Evolutionary conservation across 1,140 invertebrate genomes (phyloP), one percentile per base, ranked within the genome.

Genomic region (Thaumetopoea pityocampa): DNA sequence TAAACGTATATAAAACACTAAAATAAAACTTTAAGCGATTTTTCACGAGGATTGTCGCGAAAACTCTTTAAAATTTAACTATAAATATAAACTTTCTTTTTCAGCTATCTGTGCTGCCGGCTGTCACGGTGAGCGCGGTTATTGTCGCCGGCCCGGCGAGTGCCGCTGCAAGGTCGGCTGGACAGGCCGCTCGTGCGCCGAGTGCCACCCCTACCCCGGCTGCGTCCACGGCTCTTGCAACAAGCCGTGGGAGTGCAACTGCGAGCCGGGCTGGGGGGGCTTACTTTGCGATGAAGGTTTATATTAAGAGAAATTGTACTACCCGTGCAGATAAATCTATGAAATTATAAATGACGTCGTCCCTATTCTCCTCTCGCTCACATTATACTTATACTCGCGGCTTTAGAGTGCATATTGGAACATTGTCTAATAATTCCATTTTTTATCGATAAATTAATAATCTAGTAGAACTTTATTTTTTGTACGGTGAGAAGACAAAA

Each of bases 181-280:
- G 93, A 93, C 89, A 23, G 95, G 95, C 1, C 72, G 87, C 1
- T 90, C 92, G 49, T 97, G 95, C 67, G 89, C 92, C 24, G 89
- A 93, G 68, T 97, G 95, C 71, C 92, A 92, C 42, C 87, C 90
- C 0, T 96, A 96, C 78, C 94, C 94, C 0, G 94, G 94, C 24
- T 96, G 94, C 64, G 90, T 91, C 18, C 91, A 96, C 71, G 95
- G 95, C 7, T 87, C 89, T 20, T 97, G 95, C 69, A 91, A 90
- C 61, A 87, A 90, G 14, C 94, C 94, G n/a, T 96, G 94, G 94
- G 93, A 96, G 66, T 96, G 95, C 68, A 90, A 91, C 58, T 96
- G 95, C 70, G 87, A 92, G 48, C 88, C 90, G 0, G 94, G 94
- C 27, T 96, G 94, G 94, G 92, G 94, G 9, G 94, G 94, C 30